Percentiles rank a stretch among this genome's conserved stretches.
These are phyloP conservation scores for Scaptomyza parva DNA, from an alignment of 2,888 invertebrate genomes.

Conservation along the genomic window DNA sequence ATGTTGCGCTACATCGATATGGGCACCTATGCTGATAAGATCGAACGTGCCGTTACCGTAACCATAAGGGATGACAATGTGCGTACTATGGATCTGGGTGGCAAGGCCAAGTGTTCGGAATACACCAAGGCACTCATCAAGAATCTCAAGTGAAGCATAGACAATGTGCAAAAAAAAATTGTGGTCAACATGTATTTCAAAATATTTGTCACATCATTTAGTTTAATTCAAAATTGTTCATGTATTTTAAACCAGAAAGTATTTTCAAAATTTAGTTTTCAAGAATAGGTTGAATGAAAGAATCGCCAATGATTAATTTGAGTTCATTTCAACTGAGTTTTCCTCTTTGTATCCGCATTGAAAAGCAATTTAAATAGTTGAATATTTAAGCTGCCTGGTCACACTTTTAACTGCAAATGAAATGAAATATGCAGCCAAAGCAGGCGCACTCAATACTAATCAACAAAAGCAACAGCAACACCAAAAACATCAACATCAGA, in stretches of 20 bases:
- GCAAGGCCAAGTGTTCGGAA: constrained; percentile 96
- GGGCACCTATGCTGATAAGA: constrained; percentile 90
- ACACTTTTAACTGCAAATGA: constrained; percentile 22
- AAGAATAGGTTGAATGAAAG: too few species aligned
- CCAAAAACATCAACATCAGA: constrained; percentile 35
- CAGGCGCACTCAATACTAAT: constrained; percentile 33
- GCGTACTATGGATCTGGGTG: constrained; percentile 97
- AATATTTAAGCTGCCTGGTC: constrained; percentile 20
- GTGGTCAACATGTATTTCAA: background rate
- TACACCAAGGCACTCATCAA: constrained; percentile 90
- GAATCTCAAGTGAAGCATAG: constrained; percentile 41
- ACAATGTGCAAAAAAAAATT: background rate
- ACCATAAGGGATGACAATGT: constrained; percentile 93
- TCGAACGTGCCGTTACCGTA: constrained; percentile 92
- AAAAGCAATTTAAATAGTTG: constrained; percentile 1
- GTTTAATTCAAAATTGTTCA: background rate
- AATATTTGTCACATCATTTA: background rate
- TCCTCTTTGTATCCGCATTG: background rate
- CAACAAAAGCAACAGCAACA: constrained; percentile 3
- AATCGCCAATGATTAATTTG: background rate
- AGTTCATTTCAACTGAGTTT: background rate
- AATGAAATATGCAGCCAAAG: constrained; percentile 28
- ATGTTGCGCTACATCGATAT: constrained; percentile 97
- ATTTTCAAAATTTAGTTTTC: too few species aligned
- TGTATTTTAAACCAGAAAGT: background rate